Percentiles rank a stretch among this genome's conserved stretches.
Evolutionary conservation across 1,140 invertebrate species (phyloP).

Genomic region (Achatina immaculata): DNA sequence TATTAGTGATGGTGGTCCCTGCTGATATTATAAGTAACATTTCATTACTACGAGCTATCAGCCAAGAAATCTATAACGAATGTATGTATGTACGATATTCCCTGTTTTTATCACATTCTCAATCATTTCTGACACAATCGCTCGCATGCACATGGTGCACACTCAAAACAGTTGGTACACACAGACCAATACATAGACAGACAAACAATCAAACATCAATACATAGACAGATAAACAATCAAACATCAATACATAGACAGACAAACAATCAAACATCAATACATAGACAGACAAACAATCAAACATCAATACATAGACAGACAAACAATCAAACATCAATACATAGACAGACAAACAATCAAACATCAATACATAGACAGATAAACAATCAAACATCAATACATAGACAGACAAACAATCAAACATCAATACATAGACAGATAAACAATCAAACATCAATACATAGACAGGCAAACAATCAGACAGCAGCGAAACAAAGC

Average conservation of each 20-base stretch:
- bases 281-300: too few relatives aligned
- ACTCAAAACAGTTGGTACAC: background rate
- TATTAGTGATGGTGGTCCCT: too few relatives aligned
- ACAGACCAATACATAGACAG: background rate
- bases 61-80: too few relatives aligned
- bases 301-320: background rate
- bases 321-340: background rate
- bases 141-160: too few relatives aligned
- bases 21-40: too few relatives aligned
- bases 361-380: background rate
- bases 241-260: too few relatives aligned
- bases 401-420: background rate
- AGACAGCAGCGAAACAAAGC: background rate
- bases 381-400: background rate
- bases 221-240: background rate
- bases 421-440: background rate
- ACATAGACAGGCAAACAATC: background rate
- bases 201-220: background rate
- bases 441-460: background rate
- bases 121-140: too few relatives aligned
- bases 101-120: too few relatives aligned
- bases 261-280: too few relatives aligned
- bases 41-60: too few relatives aligned
- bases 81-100: too few relatives aligned
- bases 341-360: background rate